Conservation (phyloP, 2,113 vertebrate genomes). For the Nycticryphes semicollaris region DNA sequence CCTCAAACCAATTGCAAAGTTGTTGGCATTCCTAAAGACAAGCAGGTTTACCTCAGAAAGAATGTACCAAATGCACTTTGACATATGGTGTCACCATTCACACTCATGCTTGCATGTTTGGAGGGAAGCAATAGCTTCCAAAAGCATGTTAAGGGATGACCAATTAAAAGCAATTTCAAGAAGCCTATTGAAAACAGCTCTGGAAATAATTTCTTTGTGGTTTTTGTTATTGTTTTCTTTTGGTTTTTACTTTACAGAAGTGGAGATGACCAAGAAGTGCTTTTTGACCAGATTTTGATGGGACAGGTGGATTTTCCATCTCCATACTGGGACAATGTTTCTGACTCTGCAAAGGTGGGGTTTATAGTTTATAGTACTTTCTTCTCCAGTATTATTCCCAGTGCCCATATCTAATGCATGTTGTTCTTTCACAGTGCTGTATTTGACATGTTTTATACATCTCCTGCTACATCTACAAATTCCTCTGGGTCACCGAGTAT, state of each 20-base stretch:
- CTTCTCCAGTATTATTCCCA: background rate
- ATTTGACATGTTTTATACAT: background rate
- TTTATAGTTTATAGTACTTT: background rate
- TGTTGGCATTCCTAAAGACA: background rate
- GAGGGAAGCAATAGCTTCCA: background rate
- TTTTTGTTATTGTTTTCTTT: background rate
- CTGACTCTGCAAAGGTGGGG: conserved; percentile 90
- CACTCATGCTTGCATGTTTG: background rate
- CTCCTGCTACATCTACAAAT: background rate
- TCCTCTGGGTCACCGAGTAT: background rate
- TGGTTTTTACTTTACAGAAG: conserved; percentile 72
- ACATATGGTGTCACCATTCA: background rate
- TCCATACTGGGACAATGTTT: conserved; percentile 94
- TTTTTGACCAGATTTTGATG: conserved; percentile 94
- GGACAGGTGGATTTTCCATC: conserved; percentile 91
- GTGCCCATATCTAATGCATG: background rate
- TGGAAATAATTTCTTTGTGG: conserved; percentile 8
- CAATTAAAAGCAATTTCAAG: background rate
- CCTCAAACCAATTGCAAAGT: background rate
- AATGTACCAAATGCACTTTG: background rate
- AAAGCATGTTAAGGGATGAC: background rate
- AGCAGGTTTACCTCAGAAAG: background rate
- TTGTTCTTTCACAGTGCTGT: background rate
- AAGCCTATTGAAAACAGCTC: background rate
- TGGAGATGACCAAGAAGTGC: conserved; percentile 89